Evolutionary conservation across 2,888 invertebrate genomes (phyloP), one percentile per base, ranked within the genome.

Genomic region (Rotaria sp.): DNA sequence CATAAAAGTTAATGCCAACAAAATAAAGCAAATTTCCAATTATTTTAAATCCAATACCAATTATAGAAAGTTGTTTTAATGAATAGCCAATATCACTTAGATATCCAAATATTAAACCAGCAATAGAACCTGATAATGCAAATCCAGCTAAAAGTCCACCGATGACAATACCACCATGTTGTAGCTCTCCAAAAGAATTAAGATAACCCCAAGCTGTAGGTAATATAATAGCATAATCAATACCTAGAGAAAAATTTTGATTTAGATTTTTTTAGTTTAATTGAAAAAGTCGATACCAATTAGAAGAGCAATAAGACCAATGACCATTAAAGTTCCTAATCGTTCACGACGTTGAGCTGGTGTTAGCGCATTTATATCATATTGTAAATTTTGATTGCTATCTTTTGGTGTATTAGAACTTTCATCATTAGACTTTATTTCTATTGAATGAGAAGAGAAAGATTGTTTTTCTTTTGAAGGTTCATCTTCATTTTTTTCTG

Each of bases 181-280:
- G 45, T 21, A 5, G 0, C 1, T 45, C 13, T 11, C 13, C n/a
- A 45, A 45, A 80, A n/a, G 10, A 8, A 8, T 90, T 89, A 26
- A 92, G 88, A 88, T 92, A 92, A 85, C 91, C 88, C 91, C 92
- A 92, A 57, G 92, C 88, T 26, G 92, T 92, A 1, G 92, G 92
- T 52, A 92, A 89, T 86, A 92, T 92, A 15, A 92, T 91, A 50
- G 91, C 92, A 89, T 91, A 92, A 89, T 92, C 92, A 84, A 91
- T 88, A 7, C 91, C 92, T 84, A 90, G 90, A 87, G 90, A 89
- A 85, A 91, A 88, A 87, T 89, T 11, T 48, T 48, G 13, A 50
- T 50, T 50, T 5, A 50, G n/a, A n/a, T n/a, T 52, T 24, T 52
- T 24, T 7, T 90, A 80, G 89, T 45, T 80, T 2, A 3, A 13